phyloP scores from a whole-genome alignment of 2,113 vertebrate genomes.

The Ochotona curzoniae region DNA sequence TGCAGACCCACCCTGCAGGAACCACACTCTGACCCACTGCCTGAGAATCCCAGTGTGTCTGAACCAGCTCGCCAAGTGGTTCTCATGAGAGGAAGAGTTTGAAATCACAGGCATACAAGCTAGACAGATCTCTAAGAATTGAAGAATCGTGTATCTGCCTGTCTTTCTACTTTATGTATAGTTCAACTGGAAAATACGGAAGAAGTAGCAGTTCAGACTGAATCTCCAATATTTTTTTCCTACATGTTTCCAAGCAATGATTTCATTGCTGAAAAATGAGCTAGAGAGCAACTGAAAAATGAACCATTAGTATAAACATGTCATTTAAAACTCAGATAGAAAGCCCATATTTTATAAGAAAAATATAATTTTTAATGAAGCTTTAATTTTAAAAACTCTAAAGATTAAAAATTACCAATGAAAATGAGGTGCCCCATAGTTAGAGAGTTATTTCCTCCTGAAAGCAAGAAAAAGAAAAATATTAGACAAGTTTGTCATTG shows the following conservation, averaged over 20 bases:
- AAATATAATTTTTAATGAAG: neutral
- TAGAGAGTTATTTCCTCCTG: neutral
- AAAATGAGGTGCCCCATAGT: neutral
- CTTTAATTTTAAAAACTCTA: neutral
- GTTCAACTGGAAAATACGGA: neutral
- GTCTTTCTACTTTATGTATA: neutral
- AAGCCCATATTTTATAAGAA: neutral
- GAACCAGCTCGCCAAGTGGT: neutral
- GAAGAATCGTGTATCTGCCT: neutral
- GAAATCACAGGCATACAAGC: neutral
- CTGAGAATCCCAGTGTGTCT: neutral
- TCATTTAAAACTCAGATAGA: neutral
- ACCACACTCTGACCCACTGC: rapidly evolving
- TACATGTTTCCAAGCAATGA: neutral
- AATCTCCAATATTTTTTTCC: neutral
- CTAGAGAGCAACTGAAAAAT: neutral
- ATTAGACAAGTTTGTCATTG: neutral
- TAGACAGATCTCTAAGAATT: neutral
- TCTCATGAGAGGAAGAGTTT: neutral
- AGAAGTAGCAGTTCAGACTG: neutral
- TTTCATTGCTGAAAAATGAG: neutral
- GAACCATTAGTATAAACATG: neutral
- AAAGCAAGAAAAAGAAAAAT: neutral
- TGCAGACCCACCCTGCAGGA: too few species aligned
- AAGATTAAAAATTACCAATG: neutral